Conservation (phyloP, 2,888 invertebrate species). For the Andrena marginata region DNA sequence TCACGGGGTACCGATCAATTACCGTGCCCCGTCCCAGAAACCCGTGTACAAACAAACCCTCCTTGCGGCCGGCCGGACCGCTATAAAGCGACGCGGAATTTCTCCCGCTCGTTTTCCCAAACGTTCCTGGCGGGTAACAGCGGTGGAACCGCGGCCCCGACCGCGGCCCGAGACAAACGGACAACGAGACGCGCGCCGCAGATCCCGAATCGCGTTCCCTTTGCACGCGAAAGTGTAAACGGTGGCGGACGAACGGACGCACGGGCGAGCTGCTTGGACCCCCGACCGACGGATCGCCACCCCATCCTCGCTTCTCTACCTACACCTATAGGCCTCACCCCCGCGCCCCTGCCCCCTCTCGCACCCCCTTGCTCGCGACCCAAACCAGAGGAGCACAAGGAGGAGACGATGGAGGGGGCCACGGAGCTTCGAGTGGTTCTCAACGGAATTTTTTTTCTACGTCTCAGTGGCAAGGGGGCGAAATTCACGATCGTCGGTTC, state of each 20-base stretch:
- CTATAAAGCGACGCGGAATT: constrained; percentile 57
- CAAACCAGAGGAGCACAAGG: constrained; percentile 42
- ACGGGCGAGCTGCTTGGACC: constrained; percentile 63
- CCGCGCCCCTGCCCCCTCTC: constrained; percentile 29
- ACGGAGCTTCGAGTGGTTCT: constrained; percentile 71
- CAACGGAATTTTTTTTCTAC: constrained; percentile 51
- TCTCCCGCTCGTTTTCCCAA: constrained; percentile 61
- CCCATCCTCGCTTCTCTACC: constrained; percentile 50
- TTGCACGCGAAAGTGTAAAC: constrained; percentile 78
- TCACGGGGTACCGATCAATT: constrained; percentile 48
- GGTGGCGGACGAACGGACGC: constrained; percentile 77
- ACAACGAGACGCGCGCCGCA: constrained; percentile 70
- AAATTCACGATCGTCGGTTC: constrained; percentile 5
- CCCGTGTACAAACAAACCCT: constrained; percentile 57
- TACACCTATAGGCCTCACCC: constrained; percentile 52
- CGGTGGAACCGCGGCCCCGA: constrained; percentile 70
- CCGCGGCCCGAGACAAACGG: constrained; percentile 79
- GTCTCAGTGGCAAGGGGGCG: constrained; percentile 10
- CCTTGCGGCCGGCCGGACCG: constrained; percentile 52
- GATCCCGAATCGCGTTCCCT: constrained; percentile 58
- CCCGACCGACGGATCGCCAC: constrained; percentile 60
- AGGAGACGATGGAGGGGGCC: constrained; percentile 65
- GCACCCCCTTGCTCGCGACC: constrained; percentile 22
- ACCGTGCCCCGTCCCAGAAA: constrained; percentile 25
- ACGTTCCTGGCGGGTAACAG: constrained; percentile 58